Conservation (phyloP, 2,797 vertebrate species). For the Cossypha dichroa region DNA sequence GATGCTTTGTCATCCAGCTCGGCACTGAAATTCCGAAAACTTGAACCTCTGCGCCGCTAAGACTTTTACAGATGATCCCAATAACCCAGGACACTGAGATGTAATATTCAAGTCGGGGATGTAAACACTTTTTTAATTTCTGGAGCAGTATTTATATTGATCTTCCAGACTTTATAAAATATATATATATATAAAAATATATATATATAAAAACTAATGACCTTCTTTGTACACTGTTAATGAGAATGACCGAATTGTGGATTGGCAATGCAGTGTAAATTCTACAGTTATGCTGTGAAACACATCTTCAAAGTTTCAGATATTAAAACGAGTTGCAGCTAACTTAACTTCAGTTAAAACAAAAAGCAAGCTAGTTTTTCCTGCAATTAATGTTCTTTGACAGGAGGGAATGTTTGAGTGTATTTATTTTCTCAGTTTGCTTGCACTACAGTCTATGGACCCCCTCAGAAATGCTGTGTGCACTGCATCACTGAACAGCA, state of each 20-base stretch:
- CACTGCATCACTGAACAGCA: slow-evolving; percentile 43
- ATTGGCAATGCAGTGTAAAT: slow-evolving; percentile 71
- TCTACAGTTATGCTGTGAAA: slow-evolving; percentile 73
- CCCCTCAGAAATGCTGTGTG: slow-evolving; percentile 40
- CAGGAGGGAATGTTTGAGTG: slow-evolving; percentile 33
- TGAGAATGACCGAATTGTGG: slow-evolving; percentile 56
- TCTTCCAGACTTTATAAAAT: slow-evolving; percentile 78
- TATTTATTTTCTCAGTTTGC: slow-evolving; percentile 70
- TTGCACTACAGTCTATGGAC: slow-evolving; percentile 62
- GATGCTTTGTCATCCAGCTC: slow-evolving; percentile 87
- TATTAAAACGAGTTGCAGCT: slow-evolving; percentile 53
- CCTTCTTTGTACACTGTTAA: slow-evolving; percentile 77
- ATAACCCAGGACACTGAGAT: slow-evolving; percentile 83
- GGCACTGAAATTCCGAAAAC: slow-evolving; percentile 90
- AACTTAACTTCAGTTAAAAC: slow-evolving; percentile 60
- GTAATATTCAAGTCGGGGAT: slow-evolving; percentile 77
- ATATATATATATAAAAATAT: slow-evolving; percentile 51
- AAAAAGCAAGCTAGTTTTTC: slow-evolving; percentile 54
- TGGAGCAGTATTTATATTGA: slow-evolving; percentile 85
- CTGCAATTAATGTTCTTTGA: slow-evolving; percentile 37
- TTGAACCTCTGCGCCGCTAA: slow-evolving; percentile 91
- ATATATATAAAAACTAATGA: slow-evolving; percentile 62
- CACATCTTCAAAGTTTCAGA: slow-evolving; percentile 68
- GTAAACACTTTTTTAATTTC: slow-evolving; percentile 76
- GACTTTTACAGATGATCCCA: slow-evolving; percentile 78